Percentiles rank a stretch among this genome's conserved stretches.
These are phyloP conservation scores for Polydrusus cervinus DNA, from an alignment of 2,888 invertebrate genomes.

Conservation along the genomic window DNA sequence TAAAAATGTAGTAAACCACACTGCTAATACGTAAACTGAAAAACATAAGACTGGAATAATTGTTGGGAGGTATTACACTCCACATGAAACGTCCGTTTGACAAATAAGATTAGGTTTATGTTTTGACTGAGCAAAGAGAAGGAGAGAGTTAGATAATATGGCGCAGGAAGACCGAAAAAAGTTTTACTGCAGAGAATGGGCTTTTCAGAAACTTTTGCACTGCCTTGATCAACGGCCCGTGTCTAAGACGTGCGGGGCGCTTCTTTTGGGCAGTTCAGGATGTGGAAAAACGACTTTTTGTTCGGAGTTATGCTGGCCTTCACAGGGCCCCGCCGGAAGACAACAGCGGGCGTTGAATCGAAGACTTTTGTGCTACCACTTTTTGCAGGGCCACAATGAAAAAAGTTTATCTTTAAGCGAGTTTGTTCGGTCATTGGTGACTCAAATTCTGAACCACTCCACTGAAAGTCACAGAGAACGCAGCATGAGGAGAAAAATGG, in stretches of 20 bases:
- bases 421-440: slow-evolving; percentile 88
- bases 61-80: slow-evolving; percentile 52
- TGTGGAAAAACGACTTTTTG: slow-evolving; percentile 95
- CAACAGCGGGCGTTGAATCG: slow-evolving; percentile 84
- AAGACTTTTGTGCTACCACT: slow-evolving; percentile 89
- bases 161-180: slow-evolving; percentile 78
- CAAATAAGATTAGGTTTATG: slow-evolving; percentile 57
- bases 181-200: slow-evolving; percentile 96
- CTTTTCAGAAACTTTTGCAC: slow-evolving; percentile 93
- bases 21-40: slow-evolving; percentile 57
- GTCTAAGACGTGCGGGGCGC: slow-evolving; percentile 90
- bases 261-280: slow-evolving; percentile 91
- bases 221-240: slow-evolving; percentile 91
- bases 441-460: slow-evolving; percentile 87
- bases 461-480: slow-evolving; percentile 71
- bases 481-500: slow-evolving; percentile 67
- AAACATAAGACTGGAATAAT: slow-evolving; percentile 58
- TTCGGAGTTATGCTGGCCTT: slow-evolving; percentile 84
- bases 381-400: slow-evolving; percentile 89
- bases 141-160: slow-evolving; percentile 58
- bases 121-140: slow-evolving; percentile 38
- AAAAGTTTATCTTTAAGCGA: slow-evolving; percentile 89
- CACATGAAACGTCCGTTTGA: slow-evolving; percentile 59
- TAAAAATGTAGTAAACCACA: slow-evolving; percentile 56
- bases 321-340: slow-evolving; percentile 78